Percentiles rank a stretch among this genome's conserved stretches.
Evolutionary conservation across 1,140 invertebrate species (phyloP).

Genomic region (Trichonephila inaurata): DNA sequence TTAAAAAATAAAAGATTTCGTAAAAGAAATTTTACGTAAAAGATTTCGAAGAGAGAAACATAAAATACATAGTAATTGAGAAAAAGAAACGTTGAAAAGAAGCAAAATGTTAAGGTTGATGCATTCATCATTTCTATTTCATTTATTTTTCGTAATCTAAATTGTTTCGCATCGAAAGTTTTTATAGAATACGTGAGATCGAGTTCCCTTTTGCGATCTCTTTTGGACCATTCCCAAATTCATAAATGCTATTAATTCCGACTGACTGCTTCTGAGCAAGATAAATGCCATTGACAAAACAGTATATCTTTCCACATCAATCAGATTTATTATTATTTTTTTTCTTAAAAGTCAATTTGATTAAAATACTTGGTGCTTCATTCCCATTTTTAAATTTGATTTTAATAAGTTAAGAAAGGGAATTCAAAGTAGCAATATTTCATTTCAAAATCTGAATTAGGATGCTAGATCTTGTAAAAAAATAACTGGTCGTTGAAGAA

Average conservation of each 20-base stretch:
- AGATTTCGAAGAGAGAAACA: too few species aligned
- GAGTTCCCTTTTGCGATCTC: neutral
- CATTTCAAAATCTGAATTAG: neutral
- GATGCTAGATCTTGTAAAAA: too few species aligned
- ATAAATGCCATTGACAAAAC: conserved; percentile 55
- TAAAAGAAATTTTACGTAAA: too few species aligned
- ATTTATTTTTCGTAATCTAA: conserved; percentile 58
- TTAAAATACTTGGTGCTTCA: neutral
- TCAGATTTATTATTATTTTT: conserved; percentile 40
- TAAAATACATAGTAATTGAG: too few species aligned
- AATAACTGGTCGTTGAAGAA: too few species aligned
- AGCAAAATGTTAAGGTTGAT: neutral
- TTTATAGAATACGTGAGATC: conserved; percentile 56
- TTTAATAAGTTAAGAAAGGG: neutral
- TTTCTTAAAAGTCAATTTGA: neutral
- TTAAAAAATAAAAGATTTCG: too few species aligned
- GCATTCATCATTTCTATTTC: conserved; percentile 60
- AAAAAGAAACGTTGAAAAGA: neutral
- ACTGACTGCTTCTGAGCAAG: conserved; percentile 32
- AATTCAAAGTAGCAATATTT: neutral
- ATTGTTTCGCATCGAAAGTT: conserved; percentile 53
- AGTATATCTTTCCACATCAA: neutral
- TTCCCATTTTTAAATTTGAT: neutral
- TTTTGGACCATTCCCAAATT: conserved; percentile 54
- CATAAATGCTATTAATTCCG: conserved; percentile 57